A percentile compares a stretch with the other conserved stretches of the same genome.
Evolutionary conservation across 2,113 vertebrate genomes (phyloP).

Genomic region (Lutjanus erythropterus): DNA sequence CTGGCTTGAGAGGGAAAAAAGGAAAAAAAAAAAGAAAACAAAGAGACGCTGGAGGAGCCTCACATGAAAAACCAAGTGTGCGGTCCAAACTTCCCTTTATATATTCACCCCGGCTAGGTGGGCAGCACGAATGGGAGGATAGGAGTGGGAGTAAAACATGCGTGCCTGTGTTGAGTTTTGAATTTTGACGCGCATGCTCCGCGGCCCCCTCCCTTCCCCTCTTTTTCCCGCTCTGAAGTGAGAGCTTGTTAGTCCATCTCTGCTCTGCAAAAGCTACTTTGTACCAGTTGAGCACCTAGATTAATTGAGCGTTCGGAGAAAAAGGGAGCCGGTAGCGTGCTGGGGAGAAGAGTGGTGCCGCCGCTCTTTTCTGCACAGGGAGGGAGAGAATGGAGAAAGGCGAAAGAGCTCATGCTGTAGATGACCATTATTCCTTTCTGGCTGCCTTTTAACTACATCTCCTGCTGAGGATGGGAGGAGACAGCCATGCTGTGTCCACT

Average conservation of each 20-base stretch:
- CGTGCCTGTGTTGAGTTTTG: slow-evolving; percentile 65
- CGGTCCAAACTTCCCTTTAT: slow-evolving; percentile 63
- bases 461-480: slow-evolving; percentile 43
- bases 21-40: not conserved
- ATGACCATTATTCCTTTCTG: slow-evolving; percentile 45
- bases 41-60: slow-evolving; percentile 26
- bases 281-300: slow-evolving; percentile 76
- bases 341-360: slow-evolving; percentile 45
- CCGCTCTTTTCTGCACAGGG: slow-evolving; percentile 53
- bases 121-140: slow-evolving; percentile 46
- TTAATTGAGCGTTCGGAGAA: slow-evolving; percentile 66
- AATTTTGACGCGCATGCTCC: slow-evolving; percentile 52
- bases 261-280: slow-evolving; percentile 64
- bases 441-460: slow-evolving; percentile 51
- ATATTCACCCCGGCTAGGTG: slow-evolving; percentile 55
- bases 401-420: slow-evolving; percentile 37
- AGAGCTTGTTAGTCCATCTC: slow-evolving; percentile 37
- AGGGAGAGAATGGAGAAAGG: slow-evolving; percentile 40
- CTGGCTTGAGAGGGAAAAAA: slow-evolving; percentile 39
- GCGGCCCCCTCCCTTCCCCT: slow-evolving; percentile 45
- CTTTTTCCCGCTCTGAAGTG: slow-evolving; percentile 41
- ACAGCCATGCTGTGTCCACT: slow-evolving; percentile 29
- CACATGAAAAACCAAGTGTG: slow-evolving; percentile 34
- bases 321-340: slow-evolving; percentile 45
- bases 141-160: slow-evolving; percentile 51